Base-by-base conservation (phyloP, 2,797 vertebrate genomes). In the Callimico goeldii region DNA sequence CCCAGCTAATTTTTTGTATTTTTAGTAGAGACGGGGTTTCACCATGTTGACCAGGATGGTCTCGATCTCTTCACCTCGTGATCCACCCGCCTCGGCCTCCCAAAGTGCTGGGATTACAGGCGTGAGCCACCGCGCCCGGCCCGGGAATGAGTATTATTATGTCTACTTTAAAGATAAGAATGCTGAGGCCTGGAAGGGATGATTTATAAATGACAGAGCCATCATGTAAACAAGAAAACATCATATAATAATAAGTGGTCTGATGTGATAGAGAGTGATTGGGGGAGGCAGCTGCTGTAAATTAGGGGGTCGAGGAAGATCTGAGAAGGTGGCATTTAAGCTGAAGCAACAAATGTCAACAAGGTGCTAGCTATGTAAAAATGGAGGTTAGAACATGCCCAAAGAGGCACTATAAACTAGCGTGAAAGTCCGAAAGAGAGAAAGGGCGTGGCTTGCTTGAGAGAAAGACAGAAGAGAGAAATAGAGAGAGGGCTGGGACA, bases 101-200 rank as follows among this genome's bases (percentile, higher is more conserved):
- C n/a, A n/a, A n/a, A n/a, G n/a, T n/a, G n/a, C n/a, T n/a, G n/a
- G n/a, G n/a, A n/a, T n/a, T n/a, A n/a, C n/a, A n/a, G n/a, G n/a
- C n/a, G n/a, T n/a, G n/a, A n/a, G n/a, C n/a, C n/a, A n/a, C n/a
- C n/a, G n/a, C n/a, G n/a, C n/a, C n/a, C n/a, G n/a, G n/a, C n/a
- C n/a, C n/a, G n/a, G n/a, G n/a, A n/a, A n/a, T n/a, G n/a, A n/a
- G 39, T 12, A 36, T 41, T 75, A 55, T 48, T 48, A 39, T 10
- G n/a, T 64, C 5, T 12, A 75, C 70, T 86, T 94, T 73, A 95
- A 83, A 81, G 76, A 91, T 39, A 39, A 96, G 82, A 33, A 81
- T 84, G 75, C 19, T 19, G 50, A 95, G n/a, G 41, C 33, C 70
- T n/a, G 30, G 57, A n/a, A 50, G 8, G 48, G 58, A 26, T 75